Conservation (phyloP, 92 coral and sea anemone species). For the Paramuricea clavata region DNA sequence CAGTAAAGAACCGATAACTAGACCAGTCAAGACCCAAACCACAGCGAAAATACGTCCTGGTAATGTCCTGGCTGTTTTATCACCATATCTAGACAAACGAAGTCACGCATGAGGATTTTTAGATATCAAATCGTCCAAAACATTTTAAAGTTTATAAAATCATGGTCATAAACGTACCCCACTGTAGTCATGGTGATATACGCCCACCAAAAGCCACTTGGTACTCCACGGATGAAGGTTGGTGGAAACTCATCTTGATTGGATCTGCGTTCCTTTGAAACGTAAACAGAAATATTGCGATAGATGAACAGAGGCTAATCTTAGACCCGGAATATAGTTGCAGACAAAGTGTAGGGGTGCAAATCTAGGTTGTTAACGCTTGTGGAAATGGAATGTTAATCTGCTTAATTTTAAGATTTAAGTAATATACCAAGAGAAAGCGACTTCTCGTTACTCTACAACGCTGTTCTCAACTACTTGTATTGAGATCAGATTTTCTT, state of each 20-base stretch:
- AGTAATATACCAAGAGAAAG: too few species aligned
- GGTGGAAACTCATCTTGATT: slow-evolving; percentile 75
- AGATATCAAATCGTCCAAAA: background rate
- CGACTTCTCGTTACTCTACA: too few species aligned
- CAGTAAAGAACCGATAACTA: slow-evolving; percentile 55
- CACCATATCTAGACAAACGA: slow-evolving; percentile 66
- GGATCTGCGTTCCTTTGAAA: slow-evolving; percentile 61
- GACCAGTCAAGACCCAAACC: slow-evolving; percentile 67
- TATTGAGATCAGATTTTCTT: background rate
- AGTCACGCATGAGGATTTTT: background rate
- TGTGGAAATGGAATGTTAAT: too few species aligned
- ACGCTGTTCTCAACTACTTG: background rate
- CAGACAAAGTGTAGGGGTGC: too few species aligned
- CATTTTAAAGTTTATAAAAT: background rate
- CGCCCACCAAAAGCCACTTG: slow-evolving; percentile 85
- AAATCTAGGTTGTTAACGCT: too few species aligned
- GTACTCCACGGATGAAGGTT: slow-evolving; percentile 59
- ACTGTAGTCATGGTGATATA: slow-evolving; percentile 81
- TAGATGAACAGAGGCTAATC: background rate
- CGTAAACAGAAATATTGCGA: background rate
- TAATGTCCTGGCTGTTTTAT: slow-evolving; percentile 63
- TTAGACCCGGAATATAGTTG: too few species aligned
- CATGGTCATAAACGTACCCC: slow-evolving; percentile 62
- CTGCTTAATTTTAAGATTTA: too few species aligned
- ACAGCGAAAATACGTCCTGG: slow-evolving; percentile 68